phyloP scores from a whole-genome alignment of 2,888 invertebrate species.

The Polyommatus iphigenia region DNA sequence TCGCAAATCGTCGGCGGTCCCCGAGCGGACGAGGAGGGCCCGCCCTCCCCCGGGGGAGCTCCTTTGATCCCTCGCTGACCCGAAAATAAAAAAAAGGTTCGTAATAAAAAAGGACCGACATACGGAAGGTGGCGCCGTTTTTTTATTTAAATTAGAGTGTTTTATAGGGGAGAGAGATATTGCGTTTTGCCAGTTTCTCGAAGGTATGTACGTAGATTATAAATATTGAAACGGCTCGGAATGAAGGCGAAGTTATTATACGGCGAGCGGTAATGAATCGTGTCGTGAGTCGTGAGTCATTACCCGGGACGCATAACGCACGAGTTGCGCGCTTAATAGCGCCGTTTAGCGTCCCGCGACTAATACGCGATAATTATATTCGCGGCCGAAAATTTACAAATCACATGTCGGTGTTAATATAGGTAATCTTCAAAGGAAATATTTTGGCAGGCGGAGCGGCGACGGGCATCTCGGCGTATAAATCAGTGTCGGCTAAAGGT shows the following conservation, averaged over 20 bases:
- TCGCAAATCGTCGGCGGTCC: constrained; percentile 77
- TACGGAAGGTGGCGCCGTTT: constrained; percentile 80
- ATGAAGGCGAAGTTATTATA: constrained; percentile 19
- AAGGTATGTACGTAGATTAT: constrained; percentile 50
- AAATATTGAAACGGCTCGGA: constrained; percentile 36
- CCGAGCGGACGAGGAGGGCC: constrained; percentile 70
- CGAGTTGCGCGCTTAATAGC: constrained; percentile 24
- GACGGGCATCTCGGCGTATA: constrained; percentile 46
- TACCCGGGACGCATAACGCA: constrained; percentile 27
- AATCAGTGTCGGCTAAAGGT: constrained; percentile 52
- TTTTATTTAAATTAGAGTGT: constrained; percentile 81
- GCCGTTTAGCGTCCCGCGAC: constrained; percentile 50
- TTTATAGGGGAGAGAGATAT: constrained; percentile 79
- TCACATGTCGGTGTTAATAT: constrained; percentile 52
- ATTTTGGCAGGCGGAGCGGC: constrained; percentile 44
- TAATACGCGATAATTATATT: constrained; percentile 64
- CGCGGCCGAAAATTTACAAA: constrained; percentile 55
- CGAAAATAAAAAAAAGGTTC: constrained; percentile 79
- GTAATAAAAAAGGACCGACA: constrained; percentile 79
- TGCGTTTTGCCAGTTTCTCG: constrained; percentile 76
- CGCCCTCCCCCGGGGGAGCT: constrained; percentile 69
- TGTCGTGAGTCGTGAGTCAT: constrained; percentile 26
- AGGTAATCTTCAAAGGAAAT: constrained; percentile 49
- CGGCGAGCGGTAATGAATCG: constrained; percentile 17
- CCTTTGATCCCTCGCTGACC: constrained; percentile 80